Evolutionary conservation across 2,888 invertebrate genomes (phyloP), one percentile per base, ranked within the genome.

Genomic region (Yponomeuta cagnagella): DNA sequence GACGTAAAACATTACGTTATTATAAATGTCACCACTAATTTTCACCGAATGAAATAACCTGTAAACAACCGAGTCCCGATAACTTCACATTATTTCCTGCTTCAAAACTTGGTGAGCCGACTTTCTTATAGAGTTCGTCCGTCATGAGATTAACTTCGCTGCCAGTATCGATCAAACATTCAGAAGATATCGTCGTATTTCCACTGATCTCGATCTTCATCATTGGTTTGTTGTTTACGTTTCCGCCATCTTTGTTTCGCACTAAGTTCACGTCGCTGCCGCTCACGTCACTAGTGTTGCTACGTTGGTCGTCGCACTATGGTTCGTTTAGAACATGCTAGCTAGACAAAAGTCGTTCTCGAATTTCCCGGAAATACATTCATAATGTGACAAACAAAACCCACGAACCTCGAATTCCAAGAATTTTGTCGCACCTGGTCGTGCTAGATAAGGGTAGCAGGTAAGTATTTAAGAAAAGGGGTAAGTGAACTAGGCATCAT

Each of bases 1-100:
- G 33, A 52, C 71, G 67, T 31, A 73, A 67, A 8, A 74, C 48
- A 72, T 73, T 65, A 30, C 73, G 73, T 10, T 66, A 69, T 63
- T 63, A 63, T 63, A 70, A 43, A n/a, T 12, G 12, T 70, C n/a
- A 30, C n/a, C 23, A 70, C 63, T 63, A 70, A 70, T 70, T 15
- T 15, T 31, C 70, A 70, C 70, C 1, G 33, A 15, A 10, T n/a
- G 37, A 33, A 63, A n/a, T 31, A 33, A 37, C 70, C 23, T 63
- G 63, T 31, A 31, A 37, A 9, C 23, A 23, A 12, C 48, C 48
- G 37, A 68, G 48, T 48, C 48, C 68, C 15, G 48, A 43, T n/a
- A 68, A 43, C n/a, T 15, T 43, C 15, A 43, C 10, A 15, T 43
- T 43, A 43, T 33, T 30, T 33, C 37, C 43, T 15, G 48, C 15